A percentile compares a stretch with the other conserved stretches of the same genome.
phyloP scores from a whole-genome alignment of 2,888 invertebrate species.

The Lamproptera curius region DNA sequence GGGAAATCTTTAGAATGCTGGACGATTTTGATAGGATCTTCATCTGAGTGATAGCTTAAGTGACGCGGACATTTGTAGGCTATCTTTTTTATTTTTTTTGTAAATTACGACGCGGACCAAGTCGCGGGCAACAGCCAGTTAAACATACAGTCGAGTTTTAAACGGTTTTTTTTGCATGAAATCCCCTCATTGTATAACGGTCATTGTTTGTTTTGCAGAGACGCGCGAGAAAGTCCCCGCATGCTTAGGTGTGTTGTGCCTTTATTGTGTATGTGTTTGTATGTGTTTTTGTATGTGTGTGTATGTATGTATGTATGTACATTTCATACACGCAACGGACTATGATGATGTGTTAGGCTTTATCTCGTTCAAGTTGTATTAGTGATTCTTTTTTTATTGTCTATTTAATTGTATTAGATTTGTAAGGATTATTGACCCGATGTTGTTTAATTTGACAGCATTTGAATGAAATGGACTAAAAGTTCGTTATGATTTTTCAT shows the following conservation, averaged over 20 bases:
- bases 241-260: slow-evolving; percentile 50
- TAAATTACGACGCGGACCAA: slow-evolving; percentile 11
- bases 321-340: slow-evolving; percentile 13
- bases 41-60: no score
- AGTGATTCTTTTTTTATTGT: not conserved
- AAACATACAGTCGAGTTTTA: slow-evolving; percentile 11
- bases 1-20: not conserved
- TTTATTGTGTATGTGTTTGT: not conserved
- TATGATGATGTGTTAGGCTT: no score
- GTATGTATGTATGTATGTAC: no score
- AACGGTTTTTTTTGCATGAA: slow-evolving; percentile 28
- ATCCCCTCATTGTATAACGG: slow-evolving; percentile 33
- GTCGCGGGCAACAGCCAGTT: no score
- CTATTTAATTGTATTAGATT: no score
- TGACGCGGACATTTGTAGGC: no score
- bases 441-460: not conserved
- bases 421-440: no score
- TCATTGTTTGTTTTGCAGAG: slow-evolving; percentile 66
- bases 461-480: no score
- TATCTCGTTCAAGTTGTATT: slow-evolving; percentile 15
- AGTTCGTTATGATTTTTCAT: no score
- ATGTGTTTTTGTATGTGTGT: not conserved
- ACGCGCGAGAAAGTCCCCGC: slow-evolving; percentile 67
- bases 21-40: not conserved
- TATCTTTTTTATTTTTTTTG: not conserved